These are phyloP conservation scores for Xylocampa areola DNA, from an alignment of 2,888 invertebrate species.

Conservation along the genomic window DNA sequence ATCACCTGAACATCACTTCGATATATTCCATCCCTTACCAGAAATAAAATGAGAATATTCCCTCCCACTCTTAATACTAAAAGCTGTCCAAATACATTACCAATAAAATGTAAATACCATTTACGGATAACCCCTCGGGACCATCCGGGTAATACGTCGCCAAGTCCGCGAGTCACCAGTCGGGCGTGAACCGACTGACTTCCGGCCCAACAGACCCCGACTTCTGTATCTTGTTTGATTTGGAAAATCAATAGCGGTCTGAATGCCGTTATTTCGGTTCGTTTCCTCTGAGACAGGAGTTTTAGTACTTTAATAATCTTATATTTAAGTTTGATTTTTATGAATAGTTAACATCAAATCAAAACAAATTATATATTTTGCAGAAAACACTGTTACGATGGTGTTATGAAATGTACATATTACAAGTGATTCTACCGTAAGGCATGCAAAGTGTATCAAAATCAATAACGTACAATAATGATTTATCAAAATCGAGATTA, in stretches of 20 bases:
- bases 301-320: too few species aligned
- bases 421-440: too few species aligned
- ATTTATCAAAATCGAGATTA: too few species aligned
- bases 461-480: too few species aligned
- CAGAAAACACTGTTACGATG: too few species aligned
- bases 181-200: constrained; percentile 46
- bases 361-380: too few species aligned
- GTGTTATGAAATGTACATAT: too few species aligned
- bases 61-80: constrained; percentile 2
- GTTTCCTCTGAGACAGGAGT: constrained; percentile 34
- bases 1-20: not conserved
- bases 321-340: too few species aligned
- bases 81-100: constrained; percentile 33
- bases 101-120: constrained; percentile 50
- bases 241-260: constrained; percentile 48
- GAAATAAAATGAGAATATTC: too few species aligned
- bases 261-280: constrained; percentile 41
- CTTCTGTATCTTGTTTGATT: constrained; percentile 38
- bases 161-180: constrained; percentile 30
- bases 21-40: constrained; percentile 1
- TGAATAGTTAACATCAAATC: too few species aligned
- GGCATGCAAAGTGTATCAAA: too few species aligned
- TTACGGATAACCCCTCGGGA: constrained; percentile 19
- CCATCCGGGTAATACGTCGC: constrained; percentile 36
- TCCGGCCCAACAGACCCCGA: constrained; percentile 34